These are phyloP conservation scores for Macrotis lagotis DNA, from an alignment of 2,113 vertebrate species.

Conservation along the genomic window DNA sequence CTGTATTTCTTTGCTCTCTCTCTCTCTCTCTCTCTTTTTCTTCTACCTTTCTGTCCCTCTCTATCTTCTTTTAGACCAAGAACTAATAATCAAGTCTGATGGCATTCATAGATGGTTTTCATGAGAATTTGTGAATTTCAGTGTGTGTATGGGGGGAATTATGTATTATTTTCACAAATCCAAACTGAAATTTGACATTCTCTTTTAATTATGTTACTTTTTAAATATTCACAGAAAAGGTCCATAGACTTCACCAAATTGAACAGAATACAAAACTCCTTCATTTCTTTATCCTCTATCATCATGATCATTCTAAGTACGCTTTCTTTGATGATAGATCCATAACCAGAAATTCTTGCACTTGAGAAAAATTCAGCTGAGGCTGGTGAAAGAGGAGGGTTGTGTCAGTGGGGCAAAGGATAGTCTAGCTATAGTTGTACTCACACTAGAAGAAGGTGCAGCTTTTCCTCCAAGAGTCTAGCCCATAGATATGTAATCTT, in stretches of 20 bases:
- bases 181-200: background rate
- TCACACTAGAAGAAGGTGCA: background rate
- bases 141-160: background rate
- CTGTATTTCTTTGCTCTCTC: background rate
- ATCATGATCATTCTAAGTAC: background rate
- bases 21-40: background rate
- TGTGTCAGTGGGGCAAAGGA: background rate
- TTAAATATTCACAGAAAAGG: background rate
- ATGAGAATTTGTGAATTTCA: background rate
- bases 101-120: background rate
- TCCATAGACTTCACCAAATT: background rate
- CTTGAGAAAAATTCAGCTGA: background rate
- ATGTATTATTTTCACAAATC: background rate
- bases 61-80: background rate
- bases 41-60: background rate
- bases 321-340: background rate
- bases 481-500: too few species aligned
- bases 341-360: background rate
- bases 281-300: background rate
- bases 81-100: background rate
- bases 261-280: background rate
- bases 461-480: background rate
- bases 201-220: too few species aligned
- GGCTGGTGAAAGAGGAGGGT: background rate
- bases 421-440: background rate